Base-by-base conservation (phyloP, 2,797 vertebrate species). In the Lateolabrax maculatus region DNA sequence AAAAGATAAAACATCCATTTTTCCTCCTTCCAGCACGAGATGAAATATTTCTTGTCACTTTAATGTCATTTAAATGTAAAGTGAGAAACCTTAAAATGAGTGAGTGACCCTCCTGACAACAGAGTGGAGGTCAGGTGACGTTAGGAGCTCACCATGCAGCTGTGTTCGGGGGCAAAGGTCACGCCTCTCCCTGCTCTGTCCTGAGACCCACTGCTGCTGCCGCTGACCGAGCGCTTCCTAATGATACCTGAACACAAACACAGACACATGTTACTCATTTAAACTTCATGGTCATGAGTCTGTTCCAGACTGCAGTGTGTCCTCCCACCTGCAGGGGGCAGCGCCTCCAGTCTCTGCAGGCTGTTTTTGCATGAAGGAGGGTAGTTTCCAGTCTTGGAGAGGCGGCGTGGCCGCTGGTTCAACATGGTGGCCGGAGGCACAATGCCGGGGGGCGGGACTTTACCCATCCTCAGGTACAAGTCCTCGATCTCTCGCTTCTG, bases 401-500 rank as follows among this genome's bases (percentile, higher is more conserved):
- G 90, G 76, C 97, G 97, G 0, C 97, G 95, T 60, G 97, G 97
- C 51, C 97, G 96, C 82, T 94, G 95, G 67, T 96, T 98, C 46
- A 98, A 88, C 95, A 99, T 97, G 46, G 96, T 94, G 0, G 98
- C 97, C 0, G 96, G 96, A 0, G 96, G 95, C n/a, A 99, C 94
- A 0, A 98, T 96, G 5, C 96, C 97, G 0, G 95, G 96, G 0
- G 97, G 98, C 0, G 97, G 96, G 80, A 95, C 95, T 91, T 97
- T 98, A 19, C 97, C 98, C 79, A 97, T 96, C 12, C 81, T 93
- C 66, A 87, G 74, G 75, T 99, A 99, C 52, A 99, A 88, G 39
- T 97, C 96, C 87, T 97, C 97, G 0, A 98, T 98, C 92, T 99
- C 98, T 79, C 87, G 95, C 92, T 97, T 99, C 95, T 99, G 98